These are phyloP conservation scores for Callospermophilus lateralis DNA, from an alignment of 2,113 vertebrate species.

Conservation along the genomic window DNA sequence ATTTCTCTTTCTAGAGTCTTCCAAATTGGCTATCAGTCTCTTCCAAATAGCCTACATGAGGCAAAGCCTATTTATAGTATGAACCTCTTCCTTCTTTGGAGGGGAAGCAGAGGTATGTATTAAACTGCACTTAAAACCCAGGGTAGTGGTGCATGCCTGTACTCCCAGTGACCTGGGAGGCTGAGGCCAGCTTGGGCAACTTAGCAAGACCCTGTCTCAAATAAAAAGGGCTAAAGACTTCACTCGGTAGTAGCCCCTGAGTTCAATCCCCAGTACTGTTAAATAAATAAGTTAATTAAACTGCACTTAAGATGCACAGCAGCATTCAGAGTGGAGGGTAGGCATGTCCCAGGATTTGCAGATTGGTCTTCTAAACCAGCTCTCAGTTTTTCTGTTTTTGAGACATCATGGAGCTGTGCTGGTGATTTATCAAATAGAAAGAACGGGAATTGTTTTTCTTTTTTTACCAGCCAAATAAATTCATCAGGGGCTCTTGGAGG, in stretches of 20 bases:
- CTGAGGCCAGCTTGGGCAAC: too few species aligned
- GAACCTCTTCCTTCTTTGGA: conserved; percentile 74
- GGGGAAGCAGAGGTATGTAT: conserved; percentile 61
- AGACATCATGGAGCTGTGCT: conserved; percentile 44
- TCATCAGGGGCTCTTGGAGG: not conserved
- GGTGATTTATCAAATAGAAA: conserved; percentile 51
- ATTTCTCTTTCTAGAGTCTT: conserved; percentile 55
- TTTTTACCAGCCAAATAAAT: conserved; percentile 43
- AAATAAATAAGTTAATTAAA: not conserved
- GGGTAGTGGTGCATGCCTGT: too few species aligned
- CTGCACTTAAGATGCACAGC: conserved; percentile 54
- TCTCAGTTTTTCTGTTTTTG: not conserved
- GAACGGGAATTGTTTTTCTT: conserved; percentile 45
- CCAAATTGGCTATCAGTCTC: conserved; percentile 68
- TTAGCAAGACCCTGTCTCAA: too few species aligned
- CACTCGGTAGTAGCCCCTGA: too few species aligned
- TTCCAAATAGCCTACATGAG: conserved; percentile 60
- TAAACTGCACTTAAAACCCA: conserved; percentile 61
- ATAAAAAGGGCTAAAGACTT: too few species aligned
- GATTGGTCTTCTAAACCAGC: conserved; percentile 48
- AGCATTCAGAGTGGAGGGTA: not conserved
- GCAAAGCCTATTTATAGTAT: conserved; percentile 62
- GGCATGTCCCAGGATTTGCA: conserved; percentile 26
- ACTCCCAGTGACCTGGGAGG: too few species aligned
- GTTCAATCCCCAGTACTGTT: too few species aligned